Percentiles rank a stretch among this genome's conserved stretches.
These are phyloP conservation scores for Phrynocephalus versicolor DNA, from an alignment of 2,113 vertebrate species.

Conservation along the genomic window DNA sequence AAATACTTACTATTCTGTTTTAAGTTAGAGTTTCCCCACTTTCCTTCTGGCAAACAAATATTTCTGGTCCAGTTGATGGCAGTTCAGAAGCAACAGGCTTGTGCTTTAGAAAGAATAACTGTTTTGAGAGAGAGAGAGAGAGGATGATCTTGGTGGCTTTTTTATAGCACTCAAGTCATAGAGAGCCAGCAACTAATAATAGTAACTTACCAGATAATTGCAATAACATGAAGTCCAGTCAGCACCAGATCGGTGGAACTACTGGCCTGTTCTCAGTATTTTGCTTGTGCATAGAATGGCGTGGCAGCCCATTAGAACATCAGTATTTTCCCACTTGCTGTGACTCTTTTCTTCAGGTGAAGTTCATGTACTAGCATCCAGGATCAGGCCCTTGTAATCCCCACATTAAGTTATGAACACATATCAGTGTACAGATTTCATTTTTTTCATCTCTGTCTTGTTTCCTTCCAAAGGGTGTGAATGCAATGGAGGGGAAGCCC, in stretches of 20 bases:
- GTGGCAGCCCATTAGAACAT: background rate
- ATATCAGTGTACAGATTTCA: background rate
- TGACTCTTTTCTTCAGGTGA: background rate
- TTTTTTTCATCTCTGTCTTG: background rate
- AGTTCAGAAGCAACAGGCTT: background rate
- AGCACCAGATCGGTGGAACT: background rate
- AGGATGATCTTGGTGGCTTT: background rate
- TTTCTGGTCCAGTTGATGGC: background rate
- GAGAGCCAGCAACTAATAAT: constrained; percentile 56
- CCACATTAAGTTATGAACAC: background rate
- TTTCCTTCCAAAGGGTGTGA: background rate
- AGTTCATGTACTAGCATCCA: background rate
- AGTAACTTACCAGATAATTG: constrained; percentile 47
- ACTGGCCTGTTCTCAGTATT: background rate
- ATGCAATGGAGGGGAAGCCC: background rate
- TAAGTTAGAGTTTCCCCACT: fast-evolving
- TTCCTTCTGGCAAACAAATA: background rate
- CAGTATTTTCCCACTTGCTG: background rate
- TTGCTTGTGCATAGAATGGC: background rate
- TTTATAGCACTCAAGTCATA: constrained; percentile 26
- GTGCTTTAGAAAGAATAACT: background rate
- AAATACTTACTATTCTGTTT: background rate
- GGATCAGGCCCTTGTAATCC: background rate
- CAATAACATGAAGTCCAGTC: background rate
- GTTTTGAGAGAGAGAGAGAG: background rate